These are phyloP conservation scores for Manis javanica DNA, from an alignment of 2,797 vertebrate genomes.

Conservation along the genomic window DNA sequence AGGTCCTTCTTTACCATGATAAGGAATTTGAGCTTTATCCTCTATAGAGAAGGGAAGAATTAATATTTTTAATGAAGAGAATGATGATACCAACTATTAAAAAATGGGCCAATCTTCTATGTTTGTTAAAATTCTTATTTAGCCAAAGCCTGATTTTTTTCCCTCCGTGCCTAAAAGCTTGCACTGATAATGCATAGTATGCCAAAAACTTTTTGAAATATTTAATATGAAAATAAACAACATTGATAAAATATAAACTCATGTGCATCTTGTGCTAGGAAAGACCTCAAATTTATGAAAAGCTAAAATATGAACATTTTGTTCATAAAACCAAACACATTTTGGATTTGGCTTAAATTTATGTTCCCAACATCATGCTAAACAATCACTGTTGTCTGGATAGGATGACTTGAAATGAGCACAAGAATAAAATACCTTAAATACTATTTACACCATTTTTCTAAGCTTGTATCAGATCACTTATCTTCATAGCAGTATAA, in stretches of 20 bases:
- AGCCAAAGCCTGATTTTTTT: constrained; percentile 38
- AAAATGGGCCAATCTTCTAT: background rate
- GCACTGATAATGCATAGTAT: background rate
- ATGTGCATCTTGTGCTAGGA: background rate
- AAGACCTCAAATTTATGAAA: background rate
- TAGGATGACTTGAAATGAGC: background rate
- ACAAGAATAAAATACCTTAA: background rate
- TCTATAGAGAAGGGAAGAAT: background rate
- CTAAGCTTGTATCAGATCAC: background rate
- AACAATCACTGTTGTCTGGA: background rate
- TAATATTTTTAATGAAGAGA: constrained; percentile 13
- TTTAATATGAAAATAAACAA: background rate
- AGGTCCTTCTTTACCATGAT: background rate
- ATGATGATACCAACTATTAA: background rate
- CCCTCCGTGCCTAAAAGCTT: background rate
- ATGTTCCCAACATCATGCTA: background rate
- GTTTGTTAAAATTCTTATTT: constrained; percentile 20
- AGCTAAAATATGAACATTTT: background rate
- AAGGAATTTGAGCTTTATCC: background rate
- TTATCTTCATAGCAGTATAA: background rate
- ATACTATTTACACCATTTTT: background rate
- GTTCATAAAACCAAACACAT: background rate
- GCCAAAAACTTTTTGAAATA: background rate
- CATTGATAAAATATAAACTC: background rate
- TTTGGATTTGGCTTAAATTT: background rate